Evolutionary conservation across 2,797 vertebrate species (phyloP), one percentile per base, ranked within the genome.

Genomic region (Poliocrania exsul): DNA sequence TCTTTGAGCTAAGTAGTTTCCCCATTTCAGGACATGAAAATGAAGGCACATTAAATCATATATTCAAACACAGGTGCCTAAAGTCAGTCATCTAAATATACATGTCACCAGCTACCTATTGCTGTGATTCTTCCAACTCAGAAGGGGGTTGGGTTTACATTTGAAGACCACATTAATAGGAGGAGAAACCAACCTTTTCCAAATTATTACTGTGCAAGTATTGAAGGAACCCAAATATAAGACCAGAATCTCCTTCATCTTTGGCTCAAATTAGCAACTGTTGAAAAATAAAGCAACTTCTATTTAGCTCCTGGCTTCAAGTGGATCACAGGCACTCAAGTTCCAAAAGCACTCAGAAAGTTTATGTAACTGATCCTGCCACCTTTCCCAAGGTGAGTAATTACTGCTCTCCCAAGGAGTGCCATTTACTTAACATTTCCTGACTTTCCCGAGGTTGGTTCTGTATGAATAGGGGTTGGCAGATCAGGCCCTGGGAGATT

Each of bases 1-100:
- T 83, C 46, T 92, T 93, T 86, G 53, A 86, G 70, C 53, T 66
- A 70, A 88, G 75, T 21, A 64, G 19, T 42, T 86, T 94, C n/a
- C 10, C 42, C 42, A 37, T 85, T 78, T 83, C 87, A 50, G 56
- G 44, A 90, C 60, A 65, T 38, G 81, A 83, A 96, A 93, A 62
- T 37, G 58, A 86, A 92, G 66, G 37, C 54, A 44, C 54, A 71
- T 75, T 86, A 77, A 80, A 85, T 72, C 13, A 47, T 49, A 69
- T 71, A 78, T 49, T 81, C 57, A 67, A 65, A 93, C 0, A 1
- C 3, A 82, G 61, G 31, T 83, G 69, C 49, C 72, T 88, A 44
- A 89, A 71, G 42, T 91, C 78, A 81, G 29, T 37, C 28, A 75
- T 78, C 75, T 85, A 69, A 64, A 53, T 61, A 65, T 9, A n/a